Evolutionary conservation across 2,113 vertebrate species (phyloP), one percentile per base, ranked within the genome.

Genomic region (Takifugu flavidus): DNA sequence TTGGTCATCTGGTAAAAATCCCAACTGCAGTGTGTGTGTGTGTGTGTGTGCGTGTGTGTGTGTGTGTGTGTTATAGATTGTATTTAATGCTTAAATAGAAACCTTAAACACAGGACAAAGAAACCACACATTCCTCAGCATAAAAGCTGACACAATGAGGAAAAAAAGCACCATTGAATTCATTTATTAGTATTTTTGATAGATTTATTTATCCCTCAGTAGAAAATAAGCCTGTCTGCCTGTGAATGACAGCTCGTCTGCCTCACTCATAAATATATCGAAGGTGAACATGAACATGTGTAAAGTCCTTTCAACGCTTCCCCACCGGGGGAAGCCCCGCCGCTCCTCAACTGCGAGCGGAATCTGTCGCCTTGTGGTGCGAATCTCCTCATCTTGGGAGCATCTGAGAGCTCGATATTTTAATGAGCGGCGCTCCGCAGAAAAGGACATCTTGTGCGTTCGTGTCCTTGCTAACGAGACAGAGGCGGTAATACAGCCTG

Each of bases 341-440:
- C 47, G 10, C 25, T 58, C 31, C 50, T 25, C 34, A 39, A 39
- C 47, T 72, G 43, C 59, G 3, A 46, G 51, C 52, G 68, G 72
- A 87, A 85, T 86, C 43, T 78, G 49, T 27, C 62, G 2, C 76
- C 64, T 62, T 31, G 53, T 28, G 25, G 61, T 63, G 58, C 67
- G 70, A 69, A 69, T 68, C 59, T 67, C 44, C 45, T 61, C 61
- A 69, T 68, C 70, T 54, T 3, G 56, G 55, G 47, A 74, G 50
- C 13, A 15, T 45, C 44, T 45, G 44, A 12, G 11, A 12, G 11
- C 44, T 45, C 14, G 44, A 45, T 39, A 39, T 39, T 39, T 39
- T 39, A 39, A 39, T 39, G 34, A 39, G 34, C 34, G 34, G 7
- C 3, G 13, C 14, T 13, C 14, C 44, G 4, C 44, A 45, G 44